Base-by-base conservation (phyloP, 2,888 invertebrate species). In the Drosophila birchii region DNA sequence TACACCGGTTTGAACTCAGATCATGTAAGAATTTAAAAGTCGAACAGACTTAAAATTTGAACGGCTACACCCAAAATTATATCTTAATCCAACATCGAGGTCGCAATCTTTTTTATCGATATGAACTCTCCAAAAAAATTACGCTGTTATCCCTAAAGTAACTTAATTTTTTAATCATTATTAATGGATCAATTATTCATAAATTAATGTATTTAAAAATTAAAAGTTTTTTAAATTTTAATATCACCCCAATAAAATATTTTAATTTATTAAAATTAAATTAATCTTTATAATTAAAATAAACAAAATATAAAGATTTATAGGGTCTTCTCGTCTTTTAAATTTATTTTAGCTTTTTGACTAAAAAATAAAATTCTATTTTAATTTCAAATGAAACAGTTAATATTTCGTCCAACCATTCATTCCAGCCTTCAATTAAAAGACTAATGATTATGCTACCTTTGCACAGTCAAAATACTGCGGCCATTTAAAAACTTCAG, bases 1-100 rank as follows among this genome's bases (percentile, higher is more conserved):
- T 90, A 95, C 95, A 93, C 95, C 96, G 96, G 95, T 96, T 94
- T 96, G 95, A 96, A 96, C 96, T 96, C 96, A 96, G 95, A 96
- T 96, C 96, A 96, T 95, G 96, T 96, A 96, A 95, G 94, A 94
- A 94, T 95, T 95, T 94, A 95, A 95, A 94, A 94, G 95, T 95
- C 95, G 95, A 96, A 96, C 95, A 96, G 95, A 95, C 95, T 94
- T 94, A 77, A 86, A 82, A 84, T 93, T 93, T 94, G 93, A 95
- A 94, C 94, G 93, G 92, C 94, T 96, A 90, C 95, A 94, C 94
- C 94, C 93, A 94, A 94, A 93, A 93, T 94, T 93, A 93, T 85
- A 78, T 66, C 66, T 59, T 66, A 61, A 96, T 96, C 95, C 96
- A 96, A 96, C 96, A 96, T 96, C 96, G 96, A 96, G 96, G 96